Evolutionary conservation across 2,113 vertebrate species (phyloP), one percentile per base, ranked within the genome.

Genomic region (Thryonomys swinderianus): DNA sequence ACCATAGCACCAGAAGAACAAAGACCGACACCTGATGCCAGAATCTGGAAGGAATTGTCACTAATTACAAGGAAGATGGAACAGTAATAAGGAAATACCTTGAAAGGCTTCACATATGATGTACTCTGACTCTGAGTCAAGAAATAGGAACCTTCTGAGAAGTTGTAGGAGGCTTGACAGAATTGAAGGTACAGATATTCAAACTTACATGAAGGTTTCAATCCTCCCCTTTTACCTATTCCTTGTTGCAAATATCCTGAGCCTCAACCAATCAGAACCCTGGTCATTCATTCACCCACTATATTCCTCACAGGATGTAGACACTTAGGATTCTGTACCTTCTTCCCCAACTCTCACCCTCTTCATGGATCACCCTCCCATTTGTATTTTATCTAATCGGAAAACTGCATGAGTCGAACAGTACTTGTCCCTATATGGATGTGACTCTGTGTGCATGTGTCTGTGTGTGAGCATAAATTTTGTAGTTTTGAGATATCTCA

Each of bases 41-140:
- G 92, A 91, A 69, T 83, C 55, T 93, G 30, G 32, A 7, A 96
- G 21, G 74, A 94, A 94, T 69, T 94, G 86, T 94, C 74, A 59
- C 37, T 86, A 95, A 94, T 96, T 95, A 89, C 84, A 83, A 89
- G 84, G 80, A 67, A 91, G 96, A 86, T 62, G 67, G 87, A 71
- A 67, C 14, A 40, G 59, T 81, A 89, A 62, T 64, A 85, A 93
- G 73, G 55, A 64, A 93, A 86, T 88, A 34, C 67, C 34, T 94
- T 45, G 45, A 86, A 55, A 88, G 48, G 25, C 3, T 82, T 55
- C 78, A 62, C n/a, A 71, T 45, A 91, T 93, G 66, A 67, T 79
- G 64, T 81, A 90, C 53, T 95, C 30, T 90, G 61, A 85, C 42
- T 76, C 86, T 81, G 59, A 92, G 71, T 96, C 16, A 69, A 92